Evolutionary conservation across 1,140 invertebrate genomes (phyloP).

Genomic region (Hestina assimilis): DNA sequence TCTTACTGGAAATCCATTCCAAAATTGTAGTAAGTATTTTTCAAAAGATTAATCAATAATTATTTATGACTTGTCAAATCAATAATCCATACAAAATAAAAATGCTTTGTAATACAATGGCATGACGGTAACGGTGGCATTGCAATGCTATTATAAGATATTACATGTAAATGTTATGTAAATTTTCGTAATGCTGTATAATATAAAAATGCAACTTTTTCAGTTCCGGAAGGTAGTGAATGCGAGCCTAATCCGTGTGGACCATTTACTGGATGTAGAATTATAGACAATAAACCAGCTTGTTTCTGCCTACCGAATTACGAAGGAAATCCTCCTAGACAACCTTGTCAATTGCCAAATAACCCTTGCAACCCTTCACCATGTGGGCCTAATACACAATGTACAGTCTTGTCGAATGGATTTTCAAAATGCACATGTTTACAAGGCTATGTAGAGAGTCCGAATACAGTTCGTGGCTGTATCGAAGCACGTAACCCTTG

Average conservation of each 20-base stretch:
- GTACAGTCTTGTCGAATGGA: conserved; percentile 87
- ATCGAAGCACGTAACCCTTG: conserved; percentile 87
- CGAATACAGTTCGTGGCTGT: conserved; percentile 92
- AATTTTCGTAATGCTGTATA: no score
- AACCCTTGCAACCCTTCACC: conserved; percentile 91
- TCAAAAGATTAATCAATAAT: no score
- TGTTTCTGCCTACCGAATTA: conserved; percentile 94
- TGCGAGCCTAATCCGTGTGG: conserved; percentile 92
- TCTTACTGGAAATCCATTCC: conserved; percentile 93
- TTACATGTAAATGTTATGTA: conserved; percentile 2
- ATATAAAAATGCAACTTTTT: conserved; percentile 36
- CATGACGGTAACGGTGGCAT: no score
- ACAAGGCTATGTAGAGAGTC: conserved; percentile 89
- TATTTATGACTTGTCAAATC: no score
- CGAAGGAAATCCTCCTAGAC: conserved; percentile 89
- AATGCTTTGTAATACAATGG: no score
- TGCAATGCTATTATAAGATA: no score
- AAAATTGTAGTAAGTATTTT: conserved; percentile 90
- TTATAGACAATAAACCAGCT: conserved; percentile 83
- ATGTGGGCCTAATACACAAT: conserved; percentile 93
- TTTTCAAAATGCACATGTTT: conserved; percentile 93
- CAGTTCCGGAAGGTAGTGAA: conserved; percentile 92
- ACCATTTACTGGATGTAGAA: conserved; percentile 87
- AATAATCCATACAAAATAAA: no score
- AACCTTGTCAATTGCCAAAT: conserved; percentile 82